Conservation (phyloP, 2,888 invertebrate genomes). For the Caenorhabditis parvicauda region DNA sequence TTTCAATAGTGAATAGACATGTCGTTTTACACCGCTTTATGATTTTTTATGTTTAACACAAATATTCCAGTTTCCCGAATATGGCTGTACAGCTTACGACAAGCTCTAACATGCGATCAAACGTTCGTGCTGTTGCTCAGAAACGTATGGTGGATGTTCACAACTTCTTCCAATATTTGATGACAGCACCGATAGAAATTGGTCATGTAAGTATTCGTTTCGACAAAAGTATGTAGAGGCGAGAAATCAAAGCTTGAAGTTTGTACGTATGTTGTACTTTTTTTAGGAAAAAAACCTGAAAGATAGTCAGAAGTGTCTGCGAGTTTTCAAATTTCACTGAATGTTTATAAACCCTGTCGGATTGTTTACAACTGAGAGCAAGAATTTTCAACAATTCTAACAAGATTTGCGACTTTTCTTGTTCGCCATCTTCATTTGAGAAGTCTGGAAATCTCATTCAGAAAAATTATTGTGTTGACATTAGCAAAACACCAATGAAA, state of each 20-base stretch:
- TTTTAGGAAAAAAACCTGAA: constrained; percentile 2
- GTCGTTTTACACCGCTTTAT: too few species aligned
- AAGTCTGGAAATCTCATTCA: too few species aligned
- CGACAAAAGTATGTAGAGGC: neutral
- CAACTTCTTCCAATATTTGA: constrained; percentile 81
- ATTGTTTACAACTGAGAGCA: too few species aligned
- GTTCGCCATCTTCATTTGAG: too few species aligned
- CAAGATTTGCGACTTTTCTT: too few species aligned
- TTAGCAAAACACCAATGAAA: too few species aligned
- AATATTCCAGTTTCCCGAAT: constrained; percentile 28
- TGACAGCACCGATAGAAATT: constrained; percentile 85
- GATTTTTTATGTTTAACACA: neutral
- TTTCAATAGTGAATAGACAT: too few species aligned
- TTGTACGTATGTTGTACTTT: neutral
- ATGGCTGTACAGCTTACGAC: constrained; percentile 19
- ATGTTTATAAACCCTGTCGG: too few species aligned
- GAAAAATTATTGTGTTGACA: too few species aligned
- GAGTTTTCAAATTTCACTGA: too few species aligned
- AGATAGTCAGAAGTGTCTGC: too few species aligned
- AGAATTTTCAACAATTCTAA: too few species aligned
- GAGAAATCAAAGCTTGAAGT: constrained; percentile 62
- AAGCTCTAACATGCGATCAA: constrained; percentile 71
- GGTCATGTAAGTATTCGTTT: constrained; percentile 71
- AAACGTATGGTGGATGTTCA: constrained; percentile 85
- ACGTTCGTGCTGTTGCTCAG: constrained; percentile 90